Evolutionary conservation across 1,140 invertebrate genomes (phyloP), one percentile per base, ranked within the genome.

Genomic region (Philotrypesis tridentata): DNA sequence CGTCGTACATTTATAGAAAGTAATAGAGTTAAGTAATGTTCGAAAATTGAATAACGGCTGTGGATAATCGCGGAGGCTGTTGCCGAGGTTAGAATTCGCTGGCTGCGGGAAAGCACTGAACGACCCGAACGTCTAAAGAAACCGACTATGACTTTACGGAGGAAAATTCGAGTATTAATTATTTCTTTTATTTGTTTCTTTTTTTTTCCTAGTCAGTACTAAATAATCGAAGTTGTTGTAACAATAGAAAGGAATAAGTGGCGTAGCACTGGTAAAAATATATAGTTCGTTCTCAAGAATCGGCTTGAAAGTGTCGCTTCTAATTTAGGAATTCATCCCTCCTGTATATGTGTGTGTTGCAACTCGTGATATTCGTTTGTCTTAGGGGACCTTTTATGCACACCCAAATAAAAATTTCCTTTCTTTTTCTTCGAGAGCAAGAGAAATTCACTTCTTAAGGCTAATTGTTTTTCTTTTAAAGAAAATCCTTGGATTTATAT

Each of bases 401-500:
- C 21, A 61, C 25, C 25, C 7, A 79, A 79, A 79, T 43, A 21
- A 71, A 43, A 79, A 33, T 12, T 33, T 0, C n/a, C 27, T 6
- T 70, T 68, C 25, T 79, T 48, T 17, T 72, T 11, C 23, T 48
- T 43, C n/a, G 12, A 65, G 25, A 31, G 33, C 31, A 73, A 75
- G 60, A 76, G 61, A 55, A 67, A 67, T 77, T 63, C 48, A 73
- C 40, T 48, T 55, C 37, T 72, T 63, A 72, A 77, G 29, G 48
- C 68, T 82, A 82, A 63, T 71, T 63, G 60, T 23, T 77, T 77
- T 70, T 60, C 73, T 65, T 65, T 73, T 12, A 78, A 82, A 71
- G 31, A 78, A 72, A 78, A 25, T 67, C 1, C 11, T 79, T 72
- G n/a, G 55, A 80, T 83, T 77, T 14, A 25, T 23, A 61, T 82